phyloP scores from a whole-genome alignment of 2,113 vertebrate species.

The Prinia subflava region DNA sequence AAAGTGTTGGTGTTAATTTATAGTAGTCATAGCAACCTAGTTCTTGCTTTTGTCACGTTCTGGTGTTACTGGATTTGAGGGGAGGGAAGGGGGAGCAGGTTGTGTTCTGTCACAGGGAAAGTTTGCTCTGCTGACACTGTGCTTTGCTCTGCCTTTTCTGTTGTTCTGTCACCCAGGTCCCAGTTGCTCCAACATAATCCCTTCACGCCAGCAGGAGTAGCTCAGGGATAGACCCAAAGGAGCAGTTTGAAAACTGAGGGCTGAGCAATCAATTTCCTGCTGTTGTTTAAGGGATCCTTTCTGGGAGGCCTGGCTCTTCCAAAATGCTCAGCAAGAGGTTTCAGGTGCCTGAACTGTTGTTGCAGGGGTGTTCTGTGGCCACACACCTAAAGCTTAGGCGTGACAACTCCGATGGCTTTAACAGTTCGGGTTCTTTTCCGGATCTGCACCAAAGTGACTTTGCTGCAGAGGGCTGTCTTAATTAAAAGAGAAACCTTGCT shows the following conservation, averaged over 20 bases:
- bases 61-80: background rate
- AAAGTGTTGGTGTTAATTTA: background rate
- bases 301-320: background rate
- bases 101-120: background rate
- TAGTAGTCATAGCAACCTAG: constrained; percentile 21
- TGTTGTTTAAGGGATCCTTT: background rate
- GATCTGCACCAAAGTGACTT: background rate
- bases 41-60: background rate
- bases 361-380: background rate
- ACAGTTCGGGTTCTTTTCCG: rapidly evolving
- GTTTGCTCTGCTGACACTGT: background rate
- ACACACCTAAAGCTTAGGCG: rapidly evolving
- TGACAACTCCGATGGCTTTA: background rate
- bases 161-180: background rate
- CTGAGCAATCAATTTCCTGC: background rate
- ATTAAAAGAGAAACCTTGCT: background rate
- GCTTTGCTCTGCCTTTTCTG: background rate
- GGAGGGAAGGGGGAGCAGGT: background rate
- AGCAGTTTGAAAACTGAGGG: background rate
- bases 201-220: background rate
- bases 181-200: background rate
- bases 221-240: background rate
- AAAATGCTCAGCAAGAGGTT: background rate
- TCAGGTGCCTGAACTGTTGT: background rate
- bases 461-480: background rate